Evolutionary conservation across 2,888 invertebrate genomes (phyloP).

Genomic region (Apotomis capreana): DNA sequence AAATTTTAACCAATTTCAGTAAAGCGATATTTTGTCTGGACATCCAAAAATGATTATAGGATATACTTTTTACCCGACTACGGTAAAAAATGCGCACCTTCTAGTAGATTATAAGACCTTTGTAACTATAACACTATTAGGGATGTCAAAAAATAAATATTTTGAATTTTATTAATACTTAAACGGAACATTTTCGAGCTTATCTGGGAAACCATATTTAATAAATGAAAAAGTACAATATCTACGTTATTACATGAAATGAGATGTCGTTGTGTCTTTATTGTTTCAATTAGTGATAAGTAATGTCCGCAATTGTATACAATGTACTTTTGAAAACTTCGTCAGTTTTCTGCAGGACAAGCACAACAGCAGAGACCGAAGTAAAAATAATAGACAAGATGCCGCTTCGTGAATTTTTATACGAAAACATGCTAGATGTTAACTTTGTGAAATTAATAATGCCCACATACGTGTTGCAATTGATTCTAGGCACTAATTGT

Average conservation of each 20-base stretch:
- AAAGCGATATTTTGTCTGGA: no score
- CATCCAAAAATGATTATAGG: no score
- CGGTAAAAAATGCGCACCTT: no score
- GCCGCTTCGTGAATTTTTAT: constrained; percentile 30
- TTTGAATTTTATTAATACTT: no score
- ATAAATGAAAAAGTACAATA: no score
- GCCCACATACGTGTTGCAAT: constrained; percentile 47
- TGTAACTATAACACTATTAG: no score
- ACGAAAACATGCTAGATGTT: constrained; percentile 43
- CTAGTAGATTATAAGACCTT: no score
- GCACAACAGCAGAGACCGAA: neutral
- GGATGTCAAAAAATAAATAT: no score
- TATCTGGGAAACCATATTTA: no score
- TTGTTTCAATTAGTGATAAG: constrained; percentile 1
- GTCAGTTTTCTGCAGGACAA: neutral
- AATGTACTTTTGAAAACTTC: neutral
- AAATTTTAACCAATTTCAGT: no score
- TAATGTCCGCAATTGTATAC: constrained; percentile 9
- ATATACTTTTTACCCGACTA: no score
- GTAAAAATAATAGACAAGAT: constrained; percentile 16
- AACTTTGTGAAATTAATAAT: constrained; percentile 52
- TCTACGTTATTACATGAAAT: neutral
- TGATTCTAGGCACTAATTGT: constrained; percentile 49
- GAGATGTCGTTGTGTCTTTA: constrained; percentile 3
- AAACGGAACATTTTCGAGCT: no score